Evolutionary conservation across 2,797 vertebrate genomes (phyloP).

Genomic region (Leucoraja ocellata): DNA sequence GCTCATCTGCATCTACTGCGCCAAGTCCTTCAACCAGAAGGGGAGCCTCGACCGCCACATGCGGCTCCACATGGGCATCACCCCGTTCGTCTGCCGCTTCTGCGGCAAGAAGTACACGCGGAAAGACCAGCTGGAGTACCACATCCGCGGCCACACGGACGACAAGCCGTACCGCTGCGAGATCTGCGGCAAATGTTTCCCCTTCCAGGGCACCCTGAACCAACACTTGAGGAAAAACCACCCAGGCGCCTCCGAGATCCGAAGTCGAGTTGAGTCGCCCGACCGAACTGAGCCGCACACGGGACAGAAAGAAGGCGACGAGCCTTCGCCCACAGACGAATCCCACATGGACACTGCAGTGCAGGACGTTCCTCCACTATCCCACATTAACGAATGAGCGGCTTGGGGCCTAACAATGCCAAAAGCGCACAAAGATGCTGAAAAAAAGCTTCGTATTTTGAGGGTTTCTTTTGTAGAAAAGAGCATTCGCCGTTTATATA

Average conservation of each 20-base stretch:
- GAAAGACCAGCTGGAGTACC: conserved; percentile 97
- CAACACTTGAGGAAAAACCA: conserved; percentile 99
- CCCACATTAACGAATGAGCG: conserved; percentile 28
- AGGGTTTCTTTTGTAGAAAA: neutral
- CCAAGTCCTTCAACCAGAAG: conserved; percentile 98
- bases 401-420: conserved; percentile 7
- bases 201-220: conserved; percentile 97
- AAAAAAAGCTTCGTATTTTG: conserved; percentile 25
- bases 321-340: conserved; percentile 70
- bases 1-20: conserved; percentile 95
- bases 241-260: conserved; percentile 69
- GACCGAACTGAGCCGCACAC: conserved; percentile 74
- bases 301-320: conserved; percentile 74
- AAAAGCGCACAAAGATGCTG: conserved; percentile 14
- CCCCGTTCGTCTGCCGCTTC: conserved; percentile 95
- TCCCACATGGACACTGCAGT: conserved; percentile 67
- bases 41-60: conserved; percentile 97
- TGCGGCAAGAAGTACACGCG: conserved; percentile 98
- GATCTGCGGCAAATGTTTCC: conserved; percentile 98
- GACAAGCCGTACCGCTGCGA: conserved; percentile 98
- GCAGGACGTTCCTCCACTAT: conserved; percentile 47
- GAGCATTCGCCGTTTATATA: conserved; percentile 21
- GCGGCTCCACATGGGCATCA: conserved; percentile 98
- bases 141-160: conserved; percentile 96
- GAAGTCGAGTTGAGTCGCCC: conserved; percentile 77